Percentiles rank a stretch among this genome's conserved stretches.
Evolutionary conservation across 2,113 vertebrate genomes (phyloP).

Genomic region (Stictonetta naevosa): DNA sequence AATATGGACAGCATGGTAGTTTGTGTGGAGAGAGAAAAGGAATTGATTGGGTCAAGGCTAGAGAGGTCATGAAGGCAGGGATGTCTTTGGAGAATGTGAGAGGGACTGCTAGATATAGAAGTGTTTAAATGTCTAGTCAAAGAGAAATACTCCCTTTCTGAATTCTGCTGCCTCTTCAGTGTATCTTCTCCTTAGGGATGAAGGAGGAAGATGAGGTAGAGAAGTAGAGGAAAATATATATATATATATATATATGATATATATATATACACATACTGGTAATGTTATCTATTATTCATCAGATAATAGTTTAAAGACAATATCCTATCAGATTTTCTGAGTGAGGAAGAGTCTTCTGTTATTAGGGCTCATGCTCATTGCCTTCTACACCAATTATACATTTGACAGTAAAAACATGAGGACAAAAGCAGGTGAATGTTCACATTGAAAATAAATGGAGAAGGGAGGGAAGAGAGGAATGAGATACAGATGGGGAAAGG

Average conservation of each 20-base stretch:
- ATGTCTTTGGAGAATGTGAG: background rate
- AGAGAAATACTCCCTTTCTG: background rate
- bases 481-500: background rate
- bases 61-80: background rate
- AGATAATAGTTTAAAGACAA: background rate
- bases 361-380: background rate
- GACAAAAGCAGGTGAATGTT: background rate
- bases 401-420: background rate
- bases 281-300: background rate
- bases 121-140: background rate
- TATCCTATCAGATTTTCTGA: background rate
- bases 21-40: background rate
- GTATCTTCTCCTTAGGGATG: background rate
- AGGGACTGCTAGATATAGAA: background rate
- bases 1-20: rapidly evolving
- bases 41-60: background rate
- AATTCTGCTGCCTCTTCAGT: background rate
- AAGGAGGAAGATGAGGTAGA: background rate
- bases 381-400: background rate
- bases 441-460: background rate
- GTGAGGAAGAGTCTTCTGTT: background rate
- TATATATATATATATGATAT: too few relatives aligned
- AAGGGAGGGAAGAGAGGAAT: background rate
- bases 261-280: background rate
- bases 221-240: background rate